These are phyloP conservation scores for Cordylochernes scorpioides DNA, from an alignment of 2,888 invertebrate genomes.

Conservation along the genomic window DNA sequence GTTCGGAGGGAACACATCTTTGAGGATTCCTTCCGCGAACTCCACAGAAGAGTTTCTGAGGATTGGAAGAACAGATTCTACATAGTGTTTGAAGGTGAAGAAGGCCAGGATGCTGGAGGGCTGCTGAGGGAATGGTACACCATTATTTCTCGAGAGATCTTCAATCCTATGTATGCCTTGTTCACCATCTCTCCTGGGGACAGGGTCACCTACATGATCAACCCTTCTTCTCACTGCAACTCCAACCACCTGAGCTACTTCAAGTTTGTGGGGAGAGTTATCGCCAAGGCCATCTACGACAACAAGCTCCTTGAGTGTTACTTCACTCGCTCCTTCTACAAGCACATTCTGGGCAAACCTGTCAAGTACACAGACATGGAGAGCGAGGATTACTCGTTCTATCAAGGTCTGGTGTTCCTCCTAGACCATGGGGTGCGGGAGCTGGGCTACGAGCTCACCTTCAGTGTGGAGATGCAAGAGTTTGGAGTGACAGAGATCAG, in stretches of 20 bases:
- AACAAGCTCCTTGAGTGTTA: conserved; percentile 69
- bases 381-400: conserved; percentile 66
- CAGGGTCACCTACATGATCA: conserved; percentile 71
- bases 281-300: conserved; percentile 72
- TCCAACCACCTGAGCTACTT: conserved; percentile 71
- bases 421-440: conserved; percentile 53
- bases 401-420: conserved; percentile 55
- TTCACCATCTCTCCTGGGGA: conserved; percentile 73
- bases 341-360: conserved; percentile 58
- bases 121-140: conserved; percentile 60
- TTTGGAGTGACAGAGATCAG: conserved; percentile 62
- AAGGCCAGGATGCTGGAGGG: conserved; percentile 74
- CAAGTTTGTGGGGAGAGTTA: conserved; percentile 69
- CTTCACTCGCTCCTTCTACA: conserved; percentile 71
- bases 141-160: conserved; percentile 65
- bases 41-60: conserved; percentile 48
- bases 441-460: conserved; percentile 55
- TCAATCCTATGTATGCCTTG: conserved; percentile 72
- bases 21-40: conserved; percentile 61
- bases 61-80: conserved; percentile 80
- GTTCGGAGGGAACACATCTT: conserved; percentile 56
- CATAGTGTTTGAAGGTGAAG: conserved; percentile 73
- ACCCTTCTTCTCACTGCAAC: conserved; percentile 63
- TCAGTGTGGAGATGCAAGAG: conserved; percentile 59
- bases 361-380: conserved; percentile 66